Evolutionary conservation across 1,140 invertebrate genomes (phyloP), one percentile per base, ranked within the genome.

Genomic region (Charaxes varanes): DNA sequence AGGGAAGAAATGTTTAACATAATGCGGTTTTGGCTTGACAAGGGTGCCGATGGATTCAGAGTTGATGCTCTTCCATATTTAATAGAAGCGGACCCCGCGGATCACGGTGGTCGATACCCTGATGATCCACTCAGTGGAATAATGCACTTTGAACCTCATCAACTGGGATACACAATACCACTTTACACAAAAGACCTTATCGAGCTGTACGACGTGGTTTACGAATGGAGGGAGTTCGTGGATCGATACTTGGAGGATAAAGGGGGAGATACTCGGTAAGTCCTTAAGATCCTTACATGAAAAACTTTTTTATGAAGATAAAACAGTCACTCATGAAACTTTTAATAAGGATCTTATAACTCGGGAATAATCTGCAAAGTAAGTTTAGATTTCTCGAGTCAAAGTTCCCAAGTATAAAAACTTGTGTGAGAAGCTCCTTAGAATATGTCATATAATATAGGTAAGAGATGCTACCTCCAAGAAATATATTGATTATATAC

Each of bases 11-110:
- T 90, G 87, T 72, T 86, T 11, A 73, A 86, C 14, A 87, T 85
- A 2, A 71, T 87, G 44, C 61, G 42, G 2, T 89, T 88, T 62
- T 94, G 92, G 91, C 44, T 93, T 0, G 78, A 90, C 4, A 80
- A 84, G 51, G 92, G 91, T 3, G 88, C 90, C 0, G 88, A 90
- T 57, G 92, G 92, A 0, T 93, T 93, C 59, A 79, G 91, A 30
- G 81, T 94, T 2, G 88, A 91, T 49, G 89, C 89, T 2, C 68
- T 91, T 0, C 86, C 87, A 1, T 87, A 88, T 62, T 51, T 91
- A 4, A 85, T 90, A n/a, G 90, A 91, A 64, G 83, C 84, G 0
- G 62, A 85, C 3, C 74, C 74, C 8, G 73, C 77, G 8, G 69
- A 87, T 34, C 67, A 81, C 13, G 72, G 69, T 2, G 86, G 86